Evolutionary conservation across 2,113 vertebrate species (phyloP).

Genomic region (Cebidichthys violaceus): DNA sequence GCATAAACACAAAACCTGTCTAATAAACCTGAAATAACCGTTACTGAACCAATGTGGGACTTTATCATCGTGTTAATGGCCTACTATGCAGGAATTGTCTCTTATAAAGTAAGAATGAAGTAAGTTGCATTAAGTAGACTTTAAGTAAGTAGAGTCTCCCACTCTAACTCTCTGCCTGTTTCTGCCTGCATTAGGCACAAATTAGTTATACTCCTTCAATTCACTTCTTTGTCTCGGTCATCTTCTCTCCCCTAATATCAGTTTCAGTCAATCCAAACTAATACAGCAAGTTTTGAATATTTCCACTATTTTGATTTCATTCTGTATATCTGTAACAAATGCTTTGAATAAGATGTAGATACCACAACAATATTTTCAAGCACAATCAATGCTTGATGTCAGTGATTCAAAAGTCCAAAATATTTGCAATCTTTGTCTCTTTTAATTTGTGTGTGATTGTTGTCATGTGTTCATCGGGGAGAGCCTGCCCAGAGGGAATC

Average conservation of each 20-base stretch:
- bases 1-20: not conserved
- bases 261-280: not conserved
- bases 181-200: not conserved
- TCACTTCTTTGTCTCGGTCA: not conserved
- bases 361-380: not conserved
- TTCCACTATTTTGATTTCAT: not conserved
- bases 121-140: not conserved
- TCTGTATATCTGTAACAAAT: not conserved
- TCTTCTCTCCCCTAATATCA: not conserved
- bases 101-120: too few species aligned
- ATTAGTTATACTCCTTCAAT: not conserved
- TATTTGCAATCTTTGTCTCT: not conserved
- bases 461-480: not conserved
- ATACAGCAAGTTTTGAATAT: not conserved
- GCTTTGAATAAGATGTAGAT: not conserved
- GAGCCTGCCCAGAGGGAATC: slow-evolving; percentile 23
- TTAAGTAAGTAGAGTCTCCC: not conserved
- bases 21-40: not conserved
- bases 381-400: not conserved
- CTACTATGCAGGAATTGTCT: too few species aligned
- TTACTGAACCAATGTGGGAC: too few species aligned
- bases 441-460: not conserved
- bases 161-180: not conserved
- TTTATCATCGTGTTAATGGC: too few species aligned
- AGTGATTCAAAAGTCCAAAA: not conserved